phyloP scores from a whole-genome alignment of 2,113 vertebrate species.

The Calidris pugnax region DNA sequence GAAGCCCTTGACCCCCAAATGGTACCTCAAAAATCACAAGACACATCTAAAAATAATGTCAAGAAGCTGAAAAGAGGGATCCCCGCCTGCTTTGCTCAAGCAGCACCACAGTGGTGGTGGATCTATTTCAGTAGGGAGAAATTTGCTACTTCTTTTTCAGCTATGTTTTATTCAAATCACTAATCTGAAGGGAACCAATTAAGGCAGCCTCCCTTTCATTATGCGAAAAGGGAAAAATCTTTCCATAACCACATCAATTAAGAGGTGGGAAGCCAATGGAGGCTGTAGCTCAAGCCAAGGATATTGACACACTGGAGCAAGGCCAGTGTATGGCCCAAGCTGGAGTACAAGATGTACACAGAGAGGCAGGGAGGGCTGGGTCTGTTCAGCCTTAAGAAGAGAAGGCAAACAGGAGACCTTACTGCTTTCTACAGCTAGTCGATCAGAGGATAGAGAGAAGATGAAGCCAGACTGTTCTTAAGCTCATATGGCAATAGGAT shows the following conservation, averaged over 20 bases:
- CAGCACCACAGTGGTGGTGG: neutral
- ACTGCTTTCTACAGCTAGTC: neutral
- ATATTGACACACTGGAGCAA: fast-evolving
- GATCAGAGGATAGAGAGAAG: neutral
- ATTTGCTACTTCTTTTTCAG: neutral
- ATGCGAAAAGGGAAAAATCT: neutral
- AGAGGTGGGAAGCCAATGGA: neutral
- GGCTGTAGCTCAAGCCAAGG: neutral
- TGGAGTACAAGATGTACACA: fast-evolving
- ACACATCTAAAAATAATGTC: neutral
- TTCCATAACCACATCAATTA: neutral
- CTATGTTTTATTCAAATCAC: neutral
- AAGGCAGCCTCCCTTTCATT: neutral
- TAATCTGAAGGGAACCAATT: constrained; percentile 34
- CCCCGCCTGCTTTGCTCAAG: neutral
- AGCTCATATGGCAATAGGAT: neutral
- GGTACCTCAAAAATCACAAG: neutral
- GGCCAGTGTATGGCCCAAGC: neutral
- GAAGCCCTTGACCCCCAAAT: neutral
- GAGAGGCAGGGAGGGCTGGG: neutral
- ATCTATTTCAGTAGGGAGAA: neutral
- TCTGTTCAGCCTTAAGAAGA: neutral
- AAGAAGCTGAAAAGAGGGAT: neutral
- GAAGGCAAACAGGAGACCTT: neutral
- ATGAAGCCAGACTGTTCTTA: neutral